phyloP scores from a whole-genome alignment of 2,888 invertebrate genomes.

The Alentia gelatinosa region DNA sequence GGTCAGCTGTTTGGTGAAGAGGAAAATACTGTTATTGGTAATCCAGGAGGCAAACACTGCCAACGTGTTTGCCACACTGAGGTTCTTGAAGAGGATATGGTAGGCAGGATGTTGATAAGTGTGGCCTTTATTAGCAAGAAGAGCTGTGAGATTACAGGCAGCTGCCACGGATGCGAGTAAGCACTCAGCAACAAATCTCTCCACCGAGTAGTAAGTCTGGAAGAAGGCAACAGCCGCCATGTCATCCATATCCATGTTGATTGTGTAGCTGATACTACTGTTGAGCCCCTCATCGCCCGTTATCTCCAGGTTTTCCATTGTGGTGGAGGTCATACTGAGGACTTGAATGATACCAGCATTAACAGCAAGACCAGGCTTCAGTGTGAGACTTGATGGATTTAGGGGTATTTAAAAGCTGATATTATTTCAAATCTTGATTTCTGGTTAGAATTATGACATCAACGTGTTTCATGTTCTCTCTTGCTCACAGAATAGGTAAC shows the following conservation, averaged over 20 bases:
- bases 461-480: too few species aligned
- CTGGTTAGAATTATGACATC: too few species aligned
- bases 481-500: too few species aligned
- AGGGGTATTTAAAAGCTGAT: too few species aligned
- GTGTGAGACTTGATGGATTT: too few species aligned
- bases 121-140: conserved; percentile 24
- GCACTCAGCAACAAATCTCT: conserved; percentile 34
- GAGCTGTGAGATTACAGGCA: conserved; percentile 8
- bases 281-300: too few species aligned
- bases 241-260: background rate
- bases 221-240: conserved; percentile 35
- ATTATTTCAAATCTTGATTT: too few species aligned
- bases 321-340: too few species aligned
- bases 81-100: conserved; percentile 42
- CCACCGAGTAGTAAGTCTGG: conserved; percentile 6
- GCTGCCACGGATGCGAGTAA: conserved; percentile 3
- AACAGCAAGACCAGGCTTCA: too few species aligned
- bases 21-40: conserved; percentile 42
- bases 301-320: too few species aligned
- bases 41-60: conserved; percentile 20
- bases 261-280: background rate
- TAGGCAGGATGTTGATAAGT: conserved; percentile 47
- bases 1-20: conserved; percentile 39
- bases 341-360: too few species aligned
- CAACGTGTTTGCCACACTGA: conserved; percentile 41